Evolutionary conservation across 2,888 invertebrate genomes (phyloP).

Genomic region (Yponomeuta evonymella): DNA sequence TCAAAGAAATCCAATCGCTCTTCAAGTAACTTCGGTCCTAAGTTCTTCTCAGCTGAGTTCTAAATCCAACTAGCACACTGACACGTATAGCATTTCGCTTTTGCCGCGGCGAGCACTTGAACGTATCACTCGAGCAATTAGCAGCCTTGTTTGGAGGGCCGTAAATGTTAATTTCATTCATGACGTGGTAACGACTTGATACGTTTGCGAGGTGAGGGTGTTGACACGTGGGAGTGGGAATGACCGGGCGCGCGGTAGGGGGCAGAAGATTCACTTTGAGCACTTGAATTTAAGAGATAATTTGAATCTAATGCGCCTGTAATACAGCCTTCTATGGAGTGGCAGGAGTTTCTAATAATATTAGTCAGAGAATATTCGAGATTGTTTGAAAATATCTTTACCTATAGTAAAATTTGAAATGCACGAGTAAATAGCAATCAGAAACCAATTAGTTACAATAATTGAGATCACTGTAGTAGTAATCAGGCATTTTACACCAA

Average conservation of each 20-base stretch:
- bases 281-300: conserved; percentile 21
- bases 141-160: conserved; percentile 41
- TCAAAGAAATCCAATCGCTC: not conserved
- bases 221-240: conserved; percentile 56
- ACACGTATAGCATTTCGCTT: not conserved
- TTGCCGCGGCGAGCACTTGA: conserved; percentile 21
- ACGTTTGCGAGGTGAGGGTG: conserved; percentile 42
- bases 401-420: no score
- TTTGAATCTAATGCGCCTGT: no score
- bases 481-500: no score
- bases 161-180: conserved; percentile 57
- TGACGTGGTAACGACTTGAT: conserved; percentile 44
- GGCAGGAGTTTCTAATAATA: no score
- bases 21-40: not conserved
- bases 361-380: no score
- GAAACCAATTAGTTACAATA: no score
- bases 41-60: not conserved
- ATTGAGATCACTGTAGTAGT: no score
- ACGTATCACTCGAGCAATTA: conserved; percentile 41
- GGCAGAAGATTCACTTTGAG: not conserved
- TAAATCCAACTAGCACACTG: not conserved
- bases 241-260: conserved; percentile 5
- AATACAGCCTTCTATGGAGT: no score
- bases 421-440: no score
- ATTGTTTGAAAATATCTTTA: no score